Conservation (phyloP, 2,888 invertebrate genomes). For the Parthenolecanium corni region DNA sequence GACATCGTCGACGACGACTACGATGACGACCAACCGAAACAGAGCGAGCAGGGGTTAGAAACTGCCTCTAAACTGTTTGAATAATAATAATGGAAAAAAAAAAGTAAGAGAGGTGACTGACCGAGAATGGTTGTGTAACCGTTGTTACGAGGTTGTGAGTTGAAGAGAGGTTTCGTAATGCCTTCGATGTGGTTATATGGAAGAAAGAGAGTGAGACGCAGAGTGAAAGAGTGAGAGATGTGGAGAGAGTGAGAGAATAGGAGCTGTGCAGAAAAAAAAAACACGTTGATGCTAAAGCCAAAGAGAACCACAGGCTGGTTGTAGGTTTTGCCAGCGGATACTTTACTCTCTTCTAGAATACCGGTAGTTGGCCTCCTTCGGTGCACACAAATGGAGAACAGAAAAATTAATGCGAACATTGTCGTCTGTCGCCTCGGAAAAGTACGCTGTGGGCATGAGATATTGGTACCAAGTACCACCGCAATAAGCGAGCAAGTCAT, state of each 20-base stretch:
- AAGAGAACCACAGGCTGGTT: neutral
- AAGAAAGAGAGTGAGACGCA: neutral
- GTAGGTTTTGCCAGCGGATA: neutral
- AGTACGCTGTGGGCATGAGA: too few relatives aligned
- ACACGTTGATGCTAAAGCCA: neutral
- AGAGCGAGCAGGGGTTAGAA: slow-evolving; percentile 27
- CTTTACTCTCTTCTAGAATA: neutral
- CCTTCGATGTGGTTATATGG: neutral
- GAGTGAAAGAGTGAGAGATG: too few relatives aligned
- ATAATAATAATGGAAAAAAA: too few relatives aligned
- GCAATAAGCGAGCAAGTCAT: too few relatives aligned
- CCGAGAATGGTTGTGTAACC: slow-evolving; percentile 22
- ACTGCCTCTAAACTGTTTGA: slow-evolving; percentile 20
- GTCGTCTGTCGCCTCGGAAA: too few relatives aligned
- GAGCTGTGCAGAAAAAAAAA: neutral
- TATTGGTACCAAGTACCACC: too few relatives aligned
- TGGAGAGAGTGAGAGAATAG: neutral
- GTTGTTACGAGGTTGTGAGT: slow-evolving; percentile 8
- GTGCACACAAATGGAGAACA: too few relatives aligned
- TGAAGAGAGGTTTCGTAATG: slow-evolving; percentile 4
- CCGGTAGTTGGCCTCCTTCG: neutral
- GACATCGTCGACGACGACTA: neutral
- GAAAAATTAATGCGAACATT: too few relatives aligned
- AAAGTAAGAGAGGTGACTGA: slow-evolving; percentile 16
- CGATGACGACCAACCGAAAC: slow-evolving; percentile 16